Evolutionary conservation across 2,888 invertebrate species (phyloP).

Genomic region (Mesodorylaimus sp.): DNA sequence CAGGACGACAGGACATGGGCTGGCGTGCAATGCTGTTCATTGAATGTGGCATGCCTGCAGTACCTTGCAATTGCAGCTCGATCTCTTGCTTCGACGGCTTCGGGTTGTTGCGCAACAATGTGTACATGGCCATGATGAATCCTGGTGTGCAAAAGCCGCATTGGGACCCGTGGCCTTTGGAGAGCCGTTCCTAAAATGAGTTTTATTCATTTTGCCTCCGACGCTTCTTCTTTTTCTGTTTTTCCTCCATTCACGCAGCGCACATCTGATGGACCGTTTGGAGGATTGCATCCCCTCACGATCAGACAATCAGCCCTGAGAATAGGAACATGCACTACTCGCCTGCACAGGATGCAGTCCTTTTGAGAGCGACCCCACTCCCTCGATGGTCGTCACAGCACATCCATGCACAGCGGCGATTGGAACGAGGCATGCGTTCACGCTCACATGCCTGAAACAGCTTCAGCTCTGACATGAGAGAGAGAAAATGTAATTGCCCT

Average conservation of each 20-base stretch:
- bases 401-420: constrained; percentile 66
- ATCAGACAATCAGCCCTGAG: no score
- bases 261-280: no score
- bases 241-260: no score
- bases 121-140: constrained; percentile 91
- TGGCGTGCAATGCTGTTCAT: not conserved
- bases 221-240: no score
- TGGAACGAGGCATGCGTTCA: constrained; percentile 74
- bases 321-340: no score
- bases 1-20: not conserved
- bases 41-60: not conserved
- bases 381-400: constrained; percentile 79
- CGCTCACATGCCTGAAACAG: constrained; percentile 24
- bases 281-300: no score
- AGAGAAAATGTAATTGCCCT: no score
- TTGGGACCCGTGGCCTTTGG: constrained; percentile 76
- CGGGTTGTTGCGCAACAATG: constrained; percentile 53
- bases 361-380: constrained; percentile 61
- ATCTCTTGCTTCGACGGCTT: constrained; percentile 43
- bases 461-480: no score
- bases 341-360: constrained; percentile 58
- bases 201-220: no score
- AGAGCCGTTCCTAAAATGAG: constrained; percentile 40
- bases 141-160: constrained; percentile 91
- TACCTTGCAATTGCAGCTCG: constrained; percentile 47